Percentiles rank a stretch among this genome's conserved stretches.
phyloP scores from a whole-genome alignment of 2,888 invertebrate genomes.

The Meghimatium bilineatum region DNA sequence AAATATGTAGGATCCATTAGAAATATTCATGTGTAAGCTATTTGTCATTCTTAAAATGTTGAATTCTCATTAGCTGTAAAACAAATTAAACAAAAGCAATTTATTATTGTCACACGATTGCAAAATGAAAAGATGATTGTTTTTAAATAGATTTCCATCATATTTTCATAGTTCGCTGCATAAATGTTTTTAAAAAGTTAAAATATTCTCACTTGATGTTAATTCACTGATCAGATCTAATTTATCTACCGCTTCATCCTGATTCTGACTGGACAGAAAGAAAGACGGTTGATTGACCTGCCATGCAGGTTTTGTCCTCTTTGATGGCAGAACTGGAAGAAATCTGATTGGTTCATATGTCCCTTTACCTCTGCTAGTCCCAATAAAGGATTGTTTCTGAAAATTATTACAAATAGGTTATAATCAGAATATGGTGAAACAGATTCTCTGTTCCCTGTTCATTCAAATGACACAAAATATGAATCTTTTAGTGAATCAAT shows the following conservation, averaged over 20 bases:
- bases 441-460: too few species aligned
- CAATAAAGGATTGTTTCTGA: slow-evolving; percentile 59
- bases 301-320: slow-evolving; percentile 75
- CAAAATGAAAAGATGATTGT: background rate
- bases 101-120: background rate
- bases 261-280: slow-evolving; percentile 68
- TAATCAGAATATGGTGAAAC: too few species aligned
- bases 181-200: background rate
- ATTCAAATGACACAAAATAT: too few species aligned
- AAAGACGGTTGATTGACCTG: slow-evolving; percentile 74
- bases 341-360: slow-evolving; percentile 75
- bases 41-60: too few species aligned
- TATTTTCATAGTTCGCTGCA: background rate
- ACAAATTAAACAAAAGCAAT: too few species aligned
- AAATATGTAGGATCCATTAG: too few species aligned
- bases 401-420: slow-evolving; percentile 26
- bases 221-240: slow-evolving; percentile 75
- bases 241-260: slow-evolving; percentile 57
- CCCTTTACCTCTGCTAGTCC: slow-evolving; percentile 70
- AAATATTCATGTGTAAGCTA: too few species aligned
- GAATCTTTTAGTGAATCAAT: too few species aligned
- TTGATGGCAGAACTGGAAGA: slow-evolving; percentile 75
- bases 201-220: slow-evolving; percentile 71
- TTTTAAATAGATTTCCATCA: background rate
- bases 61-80: too few species aligned